Evolutionary conservation across 2,888 invertebrate genomes (phyloP), one percentile per base, ranked within the genome.

Genomic region (Pegoplata infirma): DNA sequence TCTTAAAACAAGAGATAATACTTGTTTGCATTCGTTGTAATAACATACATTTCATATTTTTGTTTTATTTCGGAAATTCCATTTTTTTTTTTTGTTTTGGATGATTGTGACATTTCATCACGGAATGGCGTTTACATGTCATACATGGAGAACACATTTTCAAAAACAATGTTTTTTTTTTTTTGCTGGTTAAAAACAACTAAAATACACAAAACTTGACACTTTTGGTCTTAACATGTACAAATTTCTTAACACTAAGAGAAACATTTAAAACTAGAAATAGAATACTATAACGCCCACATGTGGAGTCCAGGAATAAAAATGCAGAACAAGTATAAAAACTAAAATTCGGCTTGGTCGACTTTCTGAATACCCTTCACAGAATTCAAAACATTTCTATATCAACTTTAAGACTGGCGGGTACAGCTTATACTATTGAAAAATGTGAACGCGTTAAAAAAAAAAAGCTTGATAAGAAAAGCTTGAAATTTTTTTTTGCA

Each of bases 71-170:
- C 28, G 14, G 7, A 56, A 17, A 16, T 55, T 56, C n/a, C n/a
- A n/a, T 28, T n/a, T 16, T 53, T 53, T 66, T 12, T 46, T 59
- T 23, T 23, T 3, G n/a, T 40, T 76, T 64, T 63, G 71, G 71
- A 67, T 75, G 75, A 67, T 75, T 79, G 75, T 86, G 86, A 87
- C 86, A 87, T 86, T 86, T 86, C 86, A 87, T 86, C 87, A 86
- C 82, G 84, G 84, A 86, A 86, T 87, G 86, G 86, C 86, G 86
- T 87, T 85, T 85, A 84, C 86, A 85, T 87, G 86, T 86, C 87
- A 86, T 67, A 86, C 84, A 69, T 49, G 49, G 59, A 59, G 66
- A 74, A 71, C n/a, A n/a, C n/a, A n/a, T n/a, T n/a, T n/a, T n/a
- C n/a, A n/a, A n/a, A n/a, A n/a, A n/a, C 49, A 46, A 17, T 16